Percentiles rank a stretch among this genome's conserved stretches.
Evolutionary conservation across 1,140 invertebrate species (phyloP).

Genomic region (Mylabris phalerata): DNA sequence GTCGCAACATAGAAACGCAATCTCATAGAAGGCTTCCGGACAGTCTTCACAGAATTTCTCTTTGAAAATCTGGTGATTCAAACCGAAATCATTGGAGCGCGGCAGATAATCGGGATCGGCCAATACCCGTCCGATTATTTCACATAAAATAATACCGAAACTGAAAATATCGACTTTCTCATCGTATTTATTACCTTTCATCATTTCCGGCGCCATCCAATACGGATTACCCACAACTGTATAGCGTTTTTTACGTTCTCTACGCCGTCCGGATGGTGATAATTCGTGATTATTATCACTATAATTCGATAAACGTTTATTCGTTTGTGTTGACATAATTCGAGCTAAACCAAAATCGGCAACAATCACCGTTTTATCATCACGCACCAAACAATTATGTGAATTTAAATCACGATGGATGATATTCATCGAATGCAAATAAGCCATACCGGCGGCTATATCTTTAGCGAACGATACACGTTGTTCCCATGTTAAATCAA

Average conservation of each 20-base stretch:
- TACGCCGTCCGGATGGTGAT: constrained; percentile 39
- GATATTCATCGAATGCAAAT: constrained; percentile 88
- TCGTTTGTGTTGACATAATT: constrained; percentile 59
- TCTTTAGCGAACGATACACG: constrained; percentile 82
- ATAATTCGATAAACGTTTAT: constrained; percentile 26
- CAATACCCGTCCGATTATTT: constrained; percentile 89
- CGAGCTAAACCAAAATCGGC: constrained; percentile 91
- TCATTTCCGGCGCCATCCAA: constrained; percentile 98
- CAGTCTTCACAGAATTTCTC: constrained; percentile 84
- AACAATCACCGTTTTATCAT: constrained; percentile 84
- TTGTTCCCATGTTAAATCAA: constrained; percentile 72
- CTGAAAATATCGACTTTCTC: constrained; percentile 97
- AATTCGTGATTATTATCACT: not conserved
- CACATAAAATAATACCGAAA: constrained; percentile 92
- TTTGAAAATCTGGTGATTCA: constrained; percentile 80
- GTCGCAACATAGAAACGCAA: constrained; percentile 84
- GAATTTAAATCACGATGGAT: constrained; percentile 96
- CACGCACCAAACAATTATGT: constrained; percentile 84
- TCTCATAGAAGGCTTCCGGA: constrained; percentile 78
- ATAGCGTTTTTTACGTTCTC: constrained; percentile 61
- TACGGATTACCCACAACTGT: constrained; percentile 91
- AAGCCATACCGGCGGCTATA: constrained; percentile 87
- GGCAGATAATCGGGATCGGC: constrained; percentile 91
- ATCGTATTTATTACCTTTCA: constrained; percentile 92
- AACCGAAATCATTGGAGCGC: constrained; percentile 80